phyloP scores from a whole-genome alignment of 2,113 vertebrate species.

The Dasyurus viverrinus region DNA sequence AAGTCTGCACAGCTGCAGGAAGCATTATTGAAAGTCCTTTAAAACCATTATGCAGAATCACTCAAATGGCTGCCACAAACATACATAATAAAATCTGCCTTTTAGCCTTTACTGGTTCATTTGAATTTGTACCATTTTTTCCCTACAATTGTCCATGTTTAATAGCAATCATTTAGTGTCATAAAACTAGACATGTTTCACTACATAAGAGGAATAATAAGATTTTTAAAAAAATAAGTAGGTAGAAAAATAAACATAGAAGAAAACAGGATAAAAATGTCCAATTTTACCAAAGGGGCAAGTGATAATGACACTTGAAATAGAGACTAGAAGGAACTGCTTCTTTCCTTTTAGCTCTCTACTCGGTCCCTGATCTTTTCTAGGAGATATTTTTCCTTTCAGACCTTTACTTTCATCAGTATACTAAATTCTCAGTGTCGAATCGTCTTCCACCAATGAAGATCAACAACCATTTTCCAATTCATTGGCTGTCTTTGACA shows the following conservation, averaged over 20 bases:
- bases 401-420: background rate
- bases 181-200: conserved; percentile 73
- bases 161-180: conserved; percentile 76
- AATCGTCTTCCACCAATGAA: background rate
- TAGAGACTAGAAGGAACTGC: background rate
- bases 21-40: conserved; percentile 82
- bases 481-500: background rate
- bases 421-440: background rate
- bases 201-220: conserved; percentile 63
- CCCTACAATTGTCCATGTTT: conserved; percentile 73
- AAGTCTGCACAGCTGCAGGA: conserved; percentile 84
- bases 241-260: conserved; percentile 43
- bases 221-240: conserved; percentile 57
- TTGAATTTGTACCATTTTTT: conserved; percentile 76
- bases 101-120: conserved; percentile 75
- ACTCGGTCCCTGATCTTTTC: background rate
- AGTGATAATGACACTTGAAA: background rate
- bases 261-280: background rate
- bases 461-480: background rate
- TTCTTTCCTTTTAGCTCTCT: background rate
- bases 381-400: background rate
- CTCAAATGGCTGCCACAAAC: conserved; percentile 76
- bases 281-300: background rate
- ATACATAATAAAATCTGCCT: conserved; percentile 78
- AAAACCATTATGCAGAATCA: conserved; percentile 82